These are phyloP conservation scores for Ascaphus truei DNA, from an alignment of 2,113 vertebrate species.

Conservation along the genomic window DNA sequence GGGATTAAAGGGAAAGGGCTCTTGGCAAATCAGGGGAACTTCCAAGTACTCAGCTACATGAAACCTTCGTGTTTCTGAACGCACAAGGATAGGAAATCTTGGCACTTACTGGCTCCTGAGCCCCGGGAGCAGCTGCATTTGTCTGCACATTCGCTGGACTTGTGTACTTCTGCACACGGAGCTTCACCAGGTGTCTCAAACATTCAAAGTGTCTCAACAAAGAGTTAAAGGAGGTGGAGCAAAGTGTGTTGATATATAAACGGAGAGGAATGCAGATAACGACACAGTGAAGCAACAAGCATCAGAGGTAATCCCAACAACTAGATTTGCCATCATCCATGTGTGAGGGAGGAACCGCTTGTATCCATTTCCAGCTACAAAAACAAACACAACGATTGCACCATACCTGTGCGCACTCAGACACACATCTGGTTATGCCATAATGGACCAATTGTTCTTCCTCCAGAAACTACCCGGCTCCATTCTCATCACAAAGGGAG, in stretches of 20 bases:
- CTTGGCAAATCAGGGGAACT: not conserved
- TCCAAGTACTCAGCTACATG: not conserved
- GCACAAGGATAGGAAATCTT: not conserved
- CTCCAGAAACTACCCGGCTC: no score
- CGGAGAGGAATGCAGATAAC: slow-evolving; percentile 9
- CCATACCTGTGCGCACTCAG: no score
- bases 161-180: not conserved
- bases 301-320: not conserved
- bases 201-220: not conserved
- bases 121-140: not conserved
- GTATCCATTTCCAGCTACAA: no score
- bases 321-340: not conserved
- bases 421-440: no score
- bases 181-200: not conserved
- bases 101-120: not conserved
- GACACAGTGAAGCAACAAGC: not conserved
- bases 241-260: not conserved
- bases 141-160: not conserved
- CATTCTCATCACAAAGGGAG: no score
- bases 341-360: not conserved
- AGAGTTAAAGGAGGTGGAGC: slow-evolving; percentile 12
- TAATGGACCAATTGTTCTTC: no score
- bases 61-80: not conserved
- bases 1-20: not conserved
- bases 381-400: no score